These are phyloP conservation scores for Gortyna flavago DNA, from an alignment of 2,888 invertebrate species.

Conservation along the genomic window DNA sequence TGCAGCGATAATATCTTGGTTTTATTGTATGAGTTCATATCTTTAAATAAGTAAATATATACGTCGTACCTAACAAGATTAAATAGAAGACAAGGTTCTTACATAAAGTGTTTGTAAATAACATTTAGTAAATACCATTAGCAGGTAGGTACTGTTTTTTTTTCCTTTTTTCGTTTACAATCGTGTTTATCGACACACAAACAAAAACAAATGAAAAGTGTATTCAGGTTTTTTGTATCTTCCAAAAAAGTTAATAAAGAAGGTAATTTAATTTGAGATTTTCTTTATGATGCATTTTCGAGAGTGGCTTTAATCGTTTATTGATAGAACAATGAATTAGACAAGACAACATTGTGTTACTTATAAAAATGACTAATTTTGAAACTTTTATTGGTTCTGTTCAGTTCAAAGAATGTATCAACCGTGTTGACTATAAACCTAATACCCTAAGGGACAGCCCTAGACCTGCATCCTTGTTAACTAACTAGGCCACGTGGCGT, in stretches of 20 bases:
- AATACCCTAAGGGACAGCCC: slow-evolving; percentile 33
- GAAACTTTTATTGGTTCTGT: not conserved
- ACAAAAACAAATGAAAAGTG: slow-evolving; percentile 8
- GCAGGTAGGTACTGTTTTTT: not conserved
- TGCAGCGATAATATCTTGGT: slow-evolving; percentile 18
- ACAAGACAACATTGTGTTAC: not conserved
- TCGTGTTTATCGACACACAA: not conserved
- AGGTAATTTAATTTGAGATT: not conserved
- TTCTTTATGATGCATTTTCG: not conserved
- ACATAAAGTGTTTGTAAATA: slow-evolving; percentile 35
- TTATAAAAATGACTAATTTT: no score
- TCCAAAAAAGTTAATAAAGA: not conserved
- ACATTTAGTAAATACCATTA: slow-evolving; percentile 32
- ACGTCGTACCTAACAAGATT: slow-evolving; percentile 49
- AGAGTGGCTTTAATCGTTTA: not conserved
- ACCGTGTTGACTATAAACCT: not conserved
- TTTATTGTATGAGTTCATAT: slow-evolving; percentile 45
- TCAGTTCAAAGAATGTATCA: not conserved
- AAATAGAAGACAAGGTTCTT: slow-evolving; percentile 25
- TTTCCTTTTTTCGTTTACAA: no score
- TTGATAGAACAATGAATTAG: slow-evolving; percentile 13
- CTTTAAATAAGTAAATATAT: slow-evolving; percentile 43
- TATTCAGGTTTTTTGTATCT: not conserved
- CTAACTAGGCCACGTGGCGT: slow-evolving; percentile 52
- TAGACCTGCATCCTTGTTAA: slow-evolving; percentile 60